Conservation (phyloP, 2,888 invertebrate species). For the Meiosimyza platycephala region DNA sequence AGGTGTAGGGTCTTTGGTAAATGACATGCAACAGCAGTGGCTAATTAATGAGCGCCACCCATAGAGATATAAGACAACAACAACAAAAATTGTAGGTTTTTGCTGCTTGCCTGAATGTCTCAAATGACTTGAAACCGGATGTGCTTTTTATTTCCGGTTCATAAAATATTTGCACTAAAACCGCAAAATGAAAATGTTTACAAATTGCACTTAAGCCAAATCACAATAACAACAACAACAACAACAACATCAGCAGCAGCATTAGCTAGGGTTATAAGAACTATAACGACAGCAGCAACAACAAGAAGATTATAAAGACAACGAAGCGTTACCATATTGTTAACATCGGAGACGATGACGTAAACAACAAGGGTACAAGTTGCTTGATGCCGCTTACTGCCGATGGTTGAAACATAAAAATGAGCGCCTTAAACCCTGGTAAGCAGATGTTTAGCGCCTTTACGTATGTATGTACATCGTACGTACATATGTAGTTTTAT, state of each 20-base stretch:
- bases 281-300: neutral
- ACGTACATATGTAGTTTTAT: no score
- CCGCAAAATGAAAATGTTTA: slow-evolving; percentile 36
- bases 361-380: no score
- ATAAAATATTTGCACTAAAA: slow-evolving; percentile 37
- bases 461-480: no score
- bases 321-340: neutral
- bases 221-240: neutral
- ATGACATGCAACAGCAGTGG: neutral
- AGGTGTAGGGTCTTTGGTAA: no score
- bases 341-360: no score
- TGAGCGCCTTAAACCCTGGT: no score
- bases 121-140: neutral
- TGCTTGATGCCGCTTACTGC: no score
- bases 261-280: neutral
- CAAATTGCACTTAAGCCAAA: slow-evolving; percentile 35
- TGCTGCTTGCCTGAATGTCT: neutral
- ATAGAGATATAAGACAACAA: no score
- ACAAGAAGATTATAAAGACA: neutral
- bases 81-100: neutral
- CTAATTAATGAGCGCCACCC: neutral
- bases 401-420: no score
- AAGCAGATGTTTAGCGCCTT: no score
- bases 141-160: slow-evolving; percentile 34
- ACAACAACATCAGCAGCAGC: slow-evolving; percentile 11